phyloP scores from a whole-genome alignment of 2,797 vertebrate species.

The Pantherophis alleghaniensis region DNA sequence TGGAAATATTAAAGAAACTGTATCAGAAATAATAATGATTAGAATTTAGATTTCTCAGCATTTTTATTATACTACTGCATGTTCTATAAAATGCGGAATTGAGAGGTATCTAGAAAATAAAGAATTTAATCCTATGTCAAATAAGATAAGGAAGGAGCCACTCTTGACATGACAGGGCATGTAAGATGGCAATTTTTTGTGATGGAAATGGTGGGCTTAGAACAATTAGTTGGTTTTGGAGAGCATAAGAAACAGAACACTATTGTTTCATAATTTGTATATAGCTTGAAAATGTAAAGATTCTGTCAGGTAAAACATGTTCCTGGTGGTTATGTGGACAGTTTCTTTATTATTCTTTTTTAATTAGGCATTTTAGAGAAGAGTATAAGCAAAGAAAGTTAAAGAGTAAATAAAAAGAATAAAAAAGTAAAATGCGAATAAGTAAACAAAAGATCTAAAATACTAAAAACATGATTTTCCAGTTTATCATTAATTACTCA shows the following conservation, averaged over 20 bases:
- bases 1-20: not conserved
- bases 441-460: not conserved
- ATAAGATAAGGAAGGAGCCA: not conserved
- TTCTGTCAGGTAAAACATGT: not conserved
- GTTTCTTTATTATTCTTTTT: not conserved
- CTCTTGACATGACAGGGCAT: not conserved
- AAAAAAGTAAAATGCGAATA: not conserved
- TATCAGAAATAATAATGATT: not conserved
- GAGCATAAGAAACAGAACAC: not conserved
- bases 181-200: not conserved
- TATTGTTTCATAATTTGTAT: not conserved
- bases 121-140: not conserved
- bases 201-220: not conserved
- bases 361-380: not conserved
- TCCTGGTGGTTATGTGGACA: not conserved
- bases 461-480: not conserved
- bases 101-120: not conserved
- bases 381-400: not conserved
- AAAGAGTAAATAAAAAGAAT: not conserved
- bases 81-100: not conserved
- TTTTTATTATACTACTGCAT: not conserved
- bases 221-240: not conserved
- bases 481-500: not conserved
- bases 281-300: not conserved
- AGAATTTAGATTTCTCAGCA: not conserved